A percentile compares a stretch with the other conserved stretches of the same genome.
These are phyloP conservation scores for Aphidius gifuensis DNA, from an alignment of 1,140 invertebrate species.

Conservation along the genomic window DNA sequence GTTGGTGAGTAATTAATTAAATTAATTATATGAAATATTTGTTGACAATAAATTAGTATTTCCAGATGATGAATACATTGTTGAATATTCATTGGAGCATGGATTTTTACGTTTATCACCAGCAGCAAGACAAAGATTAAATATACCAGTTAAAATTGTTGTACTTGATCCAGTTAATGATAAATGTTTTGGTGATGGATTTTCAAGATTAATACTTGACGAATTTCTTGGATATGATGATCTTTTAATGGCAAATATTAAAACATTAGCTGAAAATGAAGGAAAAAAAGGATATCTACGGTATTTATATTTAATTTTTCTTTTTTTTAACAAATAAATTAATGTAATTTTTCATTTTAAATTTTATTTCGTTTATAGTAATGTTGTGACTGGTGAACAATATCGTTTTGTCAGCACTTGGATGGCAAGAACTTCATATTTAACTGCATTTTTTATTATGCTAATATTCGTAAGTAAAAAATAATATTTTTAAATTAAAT, in stretches of 20 bases:
- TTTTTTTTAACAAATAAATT: constrained; percentile 14
- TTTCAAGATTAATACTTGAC: constrained; percentile 86
- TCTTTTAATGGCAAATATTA: constrained; percentile 93
- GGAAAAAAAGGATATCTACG: constrained; percentile 93
- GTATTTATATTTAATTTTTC: constrained; percentile 48
- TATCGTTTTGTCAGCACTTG: constrained; percentile 97
- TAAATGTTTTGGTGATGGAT: constrained; percentile 88
- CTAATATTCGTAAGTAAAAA: constrained; percentile 91
- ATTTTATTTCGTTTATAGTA: constrained; percentile 60
- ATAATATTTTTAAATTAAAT: constrained; percentile 1
- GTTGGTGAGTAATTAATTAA: constrained; percentile 42
- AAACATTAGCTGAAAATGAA: constrained; percentile 90
- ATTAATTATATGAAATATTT: constrained; percentile 6
- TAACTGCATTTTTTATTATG: constrained; percentile 96
- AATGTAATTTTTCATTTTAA: constrained; percentile 8
- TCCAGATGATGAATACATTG: constrained; percentile 91
- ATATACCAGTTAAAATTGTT: constrained; percentile 91
- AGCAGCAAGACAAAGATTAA: constrained; percentile 75
- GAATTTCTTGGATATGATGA: constrained; percentile 96
- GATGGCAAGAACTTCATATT: constrained; percentile 88
- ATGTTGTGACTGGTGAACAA: constrained; percentile 97
- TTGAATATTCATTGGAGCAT: constrained; percentile 97
- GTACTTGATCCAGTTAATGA: constrained; percentile 85
- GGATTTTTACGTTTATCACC: constrained; percentile 90
- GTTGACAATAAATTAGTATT: constrained; percentile 58